Conservation (phyloP, 2,113 vertebrate species). For the Ceuthmochares aereus region DNA sequence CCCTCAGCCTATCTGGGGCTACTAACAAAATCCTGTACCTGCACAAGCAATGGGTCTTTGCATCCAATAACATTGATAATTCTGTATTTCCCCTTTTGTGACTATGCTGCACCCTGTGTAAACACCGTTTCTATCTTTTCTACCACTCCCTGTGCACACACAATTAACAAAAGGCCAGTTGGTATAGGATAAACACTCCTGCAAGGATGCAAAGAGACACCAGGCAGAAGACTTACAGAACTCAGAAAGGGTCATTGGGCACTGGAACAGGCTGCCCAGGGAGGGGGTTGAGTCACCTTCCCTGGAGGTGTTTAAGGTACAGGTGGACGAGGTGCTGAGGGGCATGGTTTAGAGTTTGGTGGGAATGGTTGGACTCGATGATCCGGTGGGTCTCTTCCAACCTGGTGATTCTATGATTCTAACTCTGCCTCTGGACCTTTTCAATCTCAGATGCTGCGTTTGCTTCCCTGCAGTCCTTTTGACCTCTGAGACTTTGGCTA, state of each 20-base stretch:
- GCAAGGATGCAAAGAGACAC: background rate
- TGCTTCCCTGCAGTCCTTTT: background rate
- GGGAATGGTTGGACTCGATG: too few relatives aligned
- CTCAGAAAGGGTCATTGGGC: too few relatives aligned
- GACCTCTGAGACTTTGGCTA: background rate
- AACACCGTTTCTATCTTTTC: background rate
- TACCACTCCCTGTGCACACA: constrained; percentile 1
- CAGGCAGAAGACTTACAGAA: background rate
- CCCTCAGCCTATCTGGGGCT: background rate
- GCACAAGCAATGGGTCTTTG: background rate
- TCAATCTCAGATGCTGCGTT: background rate
- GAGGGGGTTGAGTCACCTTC: too few relatives aligned
- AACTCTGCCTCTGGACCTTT: background rate
- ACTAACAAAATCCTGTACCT: background rate
- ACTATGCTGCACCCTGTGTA: background rate
- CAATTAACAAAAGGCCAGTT: constrained; percentile 47
- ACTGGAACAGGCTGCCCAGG: too few relatives aligned
- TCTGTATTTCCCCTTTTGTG: background rate
- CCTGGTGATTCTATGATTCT: too few relatives aligned
- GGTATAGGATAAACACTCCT: background rate
- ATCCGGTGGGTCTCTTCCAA: too few relatives aligned
- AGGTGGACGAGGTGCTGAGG: too few relatives aligned
- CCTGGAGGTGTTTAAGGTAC: too few relatives aligned
- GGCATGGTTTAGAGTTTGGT: too few relatives aligned
- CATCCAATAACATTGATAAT: background rate